Conservation (phyloP, 2,113 vertebrate genomes). For the Chauna torquata region DNA sequence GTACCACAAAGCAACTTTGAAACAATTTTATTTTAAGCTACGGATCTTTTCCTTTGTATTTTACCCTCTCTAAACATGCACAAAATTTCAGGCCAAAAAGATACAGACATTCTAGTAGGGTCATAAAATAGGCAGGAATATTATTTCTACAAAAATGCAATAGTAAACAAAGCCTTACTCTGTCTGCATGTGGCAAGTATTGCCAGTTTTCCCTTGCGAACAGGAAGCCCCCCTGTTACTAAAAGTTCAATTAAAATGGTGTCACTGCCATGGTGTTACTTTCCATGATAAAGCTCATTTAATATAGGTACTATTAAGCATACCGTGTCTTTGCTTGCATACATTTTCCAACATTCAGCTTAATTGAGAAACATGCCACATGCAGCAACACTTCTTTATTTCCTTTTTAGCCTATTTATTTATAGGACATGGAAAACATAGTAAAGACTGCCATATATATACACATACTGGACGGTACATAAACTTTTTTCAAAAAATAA, state of each 20-base stretch:
- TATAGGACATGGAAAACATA: background rate
- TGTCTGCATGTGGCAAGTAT: background rate
- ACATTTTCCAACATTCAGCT: background rate
- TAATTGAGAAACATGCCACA: background rate
- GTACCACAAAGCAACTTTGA: rapidly evolving
- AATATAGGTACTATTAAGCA: background rate
- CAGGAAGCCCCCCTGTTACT: background rate
- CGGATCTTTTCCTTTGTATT: background rate
- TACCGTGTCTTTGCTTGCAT: rapidly evolving
- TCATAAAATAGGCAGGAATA: background rate
- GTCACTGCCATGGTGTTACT: background rate
- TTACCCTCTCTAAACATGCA: background rate
- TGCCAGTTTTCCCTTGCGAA: background rate
- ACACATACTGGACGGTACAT: background rate
- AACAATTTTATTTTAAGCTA: background rate
- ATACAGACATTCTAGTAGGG: background rate
- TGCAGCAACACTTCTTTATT: background rate
- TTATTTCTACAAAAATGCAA: background rate
- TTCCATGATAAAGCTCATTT: background rate
- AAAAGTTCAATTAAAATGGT: background rate
- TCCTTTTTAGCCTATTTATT: background rate
- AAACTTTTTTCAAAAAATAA: background rate
- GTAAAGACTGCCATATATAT: background rate
- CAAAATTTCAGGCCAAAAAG: background rate
- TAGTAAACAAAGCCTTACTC: background rate